These are phyloP conservation scores for Notodonta ziczac DNA, from an alignment of 2,888 invertebrate genomes.

Conservation along the genomic window DNA sequence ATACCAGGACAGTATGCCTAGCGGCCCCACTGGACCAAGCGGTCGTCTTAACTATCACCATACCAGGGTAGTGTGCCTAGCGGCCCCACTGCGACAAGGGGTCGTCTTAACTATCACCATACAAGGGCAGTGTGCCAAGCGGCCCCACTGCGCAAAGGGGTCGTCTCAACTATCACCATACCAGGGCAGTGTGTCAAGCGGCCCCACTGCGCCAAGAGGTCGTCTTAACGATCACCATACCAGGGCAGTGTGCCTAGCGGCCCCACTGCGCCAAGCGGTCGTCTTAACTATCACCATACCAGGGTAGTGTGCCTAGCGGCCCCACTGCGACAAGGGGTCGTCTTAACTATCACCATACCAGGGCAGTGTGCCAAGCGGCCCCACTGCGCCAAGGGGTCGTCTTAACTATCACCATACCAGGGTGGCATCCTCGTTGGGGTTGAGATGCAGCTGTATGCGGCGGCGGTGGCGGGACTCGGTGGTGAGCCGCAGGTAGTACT, in stretches of 20 bases:
- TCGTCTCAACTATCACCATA: conserved; percentile 57
- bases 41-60: conserved; percentile 32
- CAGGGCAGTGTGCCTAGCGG: conserved; percentile 82
- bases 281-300: conserved; percentile 72
- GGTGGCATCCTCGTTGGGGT: conserved; percentile 93
- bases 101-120: conserved; percentile 42
- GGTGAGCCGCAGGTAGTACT: conserved; percentile 91
- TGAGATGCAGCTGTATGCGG: conserved; percentile 91
- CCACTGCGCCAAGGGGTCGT: too few species aligned
- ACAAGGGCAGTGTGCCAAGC: conserved; percentile 88
- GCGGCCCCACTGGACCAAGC: too few species aligned
- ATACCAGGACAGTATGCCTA: too few species aligned
- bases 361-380: conserved; percentile 59
- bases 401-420: conserved; percentile 80
- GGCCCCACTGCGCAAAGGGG: too few species aligned
- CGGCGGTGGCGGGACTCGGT: conserved; percentile 89
- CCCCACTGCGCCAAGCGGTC: too few species aligned
- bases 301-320: conserved; percentile 83
- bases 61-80: conserved; percentile 89
- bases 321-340: too few species aligned
- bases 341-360: conserved; percentile 79
- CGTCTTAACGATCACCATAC: conserved; percentile 68
- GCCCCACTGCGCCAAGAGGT: too few species aligned
- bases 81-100: too few species aligned
- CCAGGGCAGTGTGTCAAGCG: conserved; percentile 86